Base-by-base conservation (phyloP, 2,888 invertebrate species). In the Amphipyra tragopoginis region DNA sequence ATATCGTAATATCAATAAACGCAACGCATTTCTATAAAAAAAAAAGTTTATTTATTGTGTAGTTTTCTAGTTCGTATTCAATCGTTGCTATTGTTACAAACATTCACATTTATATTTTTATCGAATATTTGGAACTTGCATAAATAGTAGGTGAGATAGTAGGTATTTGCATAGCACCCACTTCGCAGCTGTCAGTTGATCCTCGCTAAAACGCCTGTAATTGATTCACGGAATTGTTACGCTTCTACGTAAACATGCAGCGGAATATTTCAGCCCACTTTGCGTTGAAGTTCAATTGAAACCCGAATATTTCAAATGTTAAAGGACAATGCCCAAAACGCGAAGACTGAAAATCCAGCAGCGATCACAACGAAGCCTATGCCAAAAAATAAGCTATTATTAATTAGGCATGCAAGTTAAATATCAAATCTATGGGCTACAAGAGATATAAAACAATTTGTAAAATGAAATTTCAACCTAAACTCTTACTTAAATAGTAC, bases 181-280 rank as follows among this genome's bases (percentile, higher is more conserved):
- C 59, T 65, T 64, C 49, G 57, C 59, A 60, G 44, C 57, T 61
- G 53, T 56, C 65, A 52, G 55, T 61, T 65, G 60, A 55, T 65
- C 59, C 59, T 53, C 49, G 33, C 52, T 65, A 72, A 71, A 74
- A 65, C 56, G 55, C 50, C 45, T 53, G 59, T 79, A 74, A 74
- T 72, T 79, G 73, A 69, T 72, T 77, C 69, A 47, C 39, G 47
- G 70, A 75, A 72, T 63, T 48, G 69, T 57, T 42, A 49, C 49
- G 47, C 33, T 65, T 45, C 65, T 57, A 52, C 53, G 47, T 47
- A 72, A 64, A 59, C 38, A 61, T 52, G 33, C 21, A 59, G 52
- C 51, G 43, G 39, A 39, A 49, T 48, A 59, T 64, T 48, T 26
- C 26, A 54, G 34, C 15, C 48, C 54, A 45, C 47, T 60, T 47